A percentile compares a stretch with the other conserved stretches of the same genome.
Evolutionary conservation across 2,888 invertebrate genomes (phyloP).

Genomic region (Plebejus melissa): DNA sequence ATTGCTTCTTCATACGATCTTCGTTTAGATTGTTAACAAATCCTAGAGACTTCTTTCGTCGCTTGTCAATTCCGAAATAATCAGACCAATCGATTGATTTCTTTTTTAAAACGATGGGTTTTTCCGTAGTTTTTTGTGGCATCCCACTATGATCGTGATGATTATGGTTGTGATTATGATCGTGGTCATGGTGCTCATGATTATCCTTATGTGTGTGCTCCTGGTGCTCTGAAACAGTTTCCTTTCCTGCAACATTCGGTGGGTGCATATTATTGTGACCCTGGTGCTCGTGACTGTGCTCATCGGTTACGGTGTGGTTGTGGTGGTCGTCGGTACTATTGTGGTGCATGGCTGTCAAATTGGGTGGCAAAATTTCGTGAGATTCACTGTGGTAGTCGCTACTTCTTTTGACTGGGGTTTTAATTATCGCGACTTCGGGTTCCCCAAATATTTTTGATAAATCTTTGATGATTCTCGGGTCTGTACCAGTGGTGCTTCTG

Average conservation of each 20-base stretch:
- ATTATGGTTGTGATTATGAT: constrained; percentile 38
- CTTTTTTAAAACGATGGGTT: constrained; percentile 81
- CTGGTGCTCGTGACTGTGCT: constrained; percentile 59
- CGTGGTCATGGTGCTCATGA: constrained; percentile 37
- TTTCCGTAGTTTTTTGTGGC: constrained; percentile 52
- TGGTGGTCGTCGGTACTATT: constrained; percentile 53
- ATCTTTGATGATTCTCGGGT: constrained; percentile 84
- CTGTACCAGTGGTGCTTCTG: constrained; percentile 77
- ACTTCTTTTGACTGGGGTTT: constrained; percentile 77
- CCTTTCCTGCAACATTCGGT: constrained; percentile 35
- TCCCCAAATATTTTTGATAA: constrained; percentile 83
- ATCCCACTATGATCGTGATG: constrained; percentile 40
- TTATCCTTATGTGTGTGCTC: constrained; percentile 43
- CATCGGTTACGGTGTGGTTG: constrained; percentile 46
- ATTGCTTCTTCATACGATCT: constrained; percentile 65
- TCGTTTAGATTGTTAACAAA: constrained; percentile 61
- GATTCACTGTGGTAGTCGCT: constrained; percentile 56
- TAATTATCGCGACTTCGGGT: constrained; percentile 58
- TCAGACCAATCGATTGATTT: constrained; percentile 93
- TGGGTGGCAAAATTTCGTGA: constrained; percentile 66
- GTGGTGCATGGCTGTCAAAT: constrained; percentile 47
- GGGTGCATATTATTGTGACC: constrained; percentile 40
- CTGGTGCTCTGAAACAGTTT: constrained; percentile 39
- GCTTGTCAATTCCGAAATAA: constrained; percentile 90
- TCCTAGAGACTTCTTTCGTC: constrained; percentile 81